Percentiles rank a stretch among this genome's conserved stretches.
These are phyloP conservation scores for Drosophila mayri DNA, from an alignment of 1,140 invertebrate genomes.

Conservation along the genomic window DNA sequence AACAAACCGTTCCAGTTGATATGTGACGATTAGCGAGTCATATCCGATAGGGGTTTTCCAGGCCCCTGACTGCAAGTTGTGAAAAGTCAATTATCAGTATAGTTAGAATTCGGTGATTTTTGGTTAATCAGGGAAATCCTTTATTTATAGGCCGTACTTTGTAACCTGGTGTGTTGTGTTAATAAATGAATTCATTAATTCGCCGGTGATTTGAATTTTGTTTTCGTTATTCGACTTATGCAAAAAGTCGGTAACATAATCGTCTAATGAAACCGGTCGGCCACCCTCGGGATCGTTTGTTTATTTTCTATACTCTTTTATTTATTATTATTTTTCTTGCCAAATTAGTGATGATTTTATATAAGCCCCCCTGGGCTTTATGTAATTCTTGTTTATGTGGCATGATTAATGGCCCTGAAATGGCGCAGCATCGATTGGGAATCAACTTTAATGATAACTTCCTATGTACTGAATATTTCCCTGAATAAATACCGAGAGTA, in stretches of 20 bases:
- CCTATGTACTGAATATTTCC: neutral
- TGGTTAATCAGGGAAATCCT: constrained; percentile 12
- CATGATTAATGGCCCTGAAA: constrained; percentile 25
- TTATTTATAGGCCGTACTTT: neutral
- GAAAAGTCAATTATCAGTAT: constrained; percentile 33
- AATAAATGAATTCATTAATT: constrained; percentile 14
- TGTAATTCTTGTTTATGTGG: constrained; percentile 19
- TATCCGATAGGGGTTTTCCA: constrained; percentile 36
- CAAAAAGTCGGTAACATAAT: constrained; percentile 40
- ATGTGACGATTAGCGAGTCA: constrained; percentile 37
- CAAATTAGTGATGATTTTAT: constrained; percentile 28
- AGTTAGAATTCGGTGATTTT: constrained; percentile 34
- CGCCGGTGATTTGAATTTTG: constrained; percentile 28
- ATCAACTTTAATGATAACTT: neutral
- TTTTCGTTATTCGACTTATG: constrained; percentile 34
- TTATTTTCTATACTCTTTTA: constrained; percentile 13
- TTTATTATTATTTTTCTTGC: constrained; percentile 24
- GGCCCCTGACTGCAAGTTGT: constrained; percentile 3
- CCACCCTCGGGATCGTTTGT: constrained; percentile 8
- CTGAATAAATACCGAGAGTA: constrained; percentile 13
- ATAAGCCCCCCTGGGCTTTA: constrained; percentile 25
- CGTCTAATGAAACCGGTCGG: constrained; percentile 39
- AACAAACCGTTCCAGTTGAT: neutral
- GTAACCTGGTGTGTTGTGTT: neutral
- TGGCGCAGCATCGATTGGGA: constrained; percentile 14